Evolutionary conservation across 2,113 vertebrate species (phyloP), one percentile per base, ranked within the genome.

Genomic region (Calidris pugnax): DNA sequence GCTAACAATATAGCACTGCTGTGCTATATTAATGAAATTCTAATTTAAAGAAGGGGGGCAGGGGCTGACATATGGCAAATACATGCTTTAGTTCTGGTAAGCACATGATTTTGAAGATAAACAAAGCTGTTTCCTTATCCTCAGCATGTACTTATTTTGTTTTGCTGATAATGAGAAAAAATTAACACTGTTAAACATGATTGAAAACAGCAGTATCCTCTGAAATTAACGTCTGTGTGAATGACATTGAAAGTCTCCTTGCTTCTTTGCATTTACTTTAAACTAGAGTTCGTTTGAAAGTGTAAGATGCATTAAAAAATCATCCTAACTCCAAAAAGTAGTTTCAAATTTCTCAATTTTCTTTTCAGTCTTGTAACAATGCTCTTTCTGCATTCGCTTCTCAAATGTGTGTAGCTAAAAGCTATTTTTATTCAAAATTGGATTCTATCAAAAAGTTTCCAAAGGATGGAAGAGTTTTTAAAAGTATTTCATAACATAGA

Each of bases 131-230:
- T 89, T 89, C 72, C 60, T 73, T 89, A 93, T 77, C 66, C 78
- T 87, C 72, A 80, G 56, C 76, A 71, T 90, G 73, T 83, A 86
- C 59, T 95, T 95, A 76, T 59, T 93, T 96, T 96, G 64, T 94
- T 94, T 95, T 88, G 74, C 94, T 95, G 85, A 93, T 96, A 96
- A 95, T 74, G 55, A 97, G 92, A 69, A 97, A 94, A 95, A 90
- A 96, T 83, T 92, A 91, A 85, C 82, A 64, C 77, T 51, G 86
- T 85, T 96, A 88, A 89, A 63, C 48, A 56, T 22, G 72, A 94
- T 53, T 91, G 87, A 87, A 92, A 93, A 92, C 50, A 66, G 78
- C 41, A 86, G 72, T 90, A 85, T 92, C 80, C 55, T 71, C 12
- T 79, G 55, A 93, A 89, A 85, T 89, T 45, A 66, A 41, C 90